Evolutionary conservation across 2,113 vertebrate genomes (phyloP).

Genomic region (Neotragus moschatus): DNA sequence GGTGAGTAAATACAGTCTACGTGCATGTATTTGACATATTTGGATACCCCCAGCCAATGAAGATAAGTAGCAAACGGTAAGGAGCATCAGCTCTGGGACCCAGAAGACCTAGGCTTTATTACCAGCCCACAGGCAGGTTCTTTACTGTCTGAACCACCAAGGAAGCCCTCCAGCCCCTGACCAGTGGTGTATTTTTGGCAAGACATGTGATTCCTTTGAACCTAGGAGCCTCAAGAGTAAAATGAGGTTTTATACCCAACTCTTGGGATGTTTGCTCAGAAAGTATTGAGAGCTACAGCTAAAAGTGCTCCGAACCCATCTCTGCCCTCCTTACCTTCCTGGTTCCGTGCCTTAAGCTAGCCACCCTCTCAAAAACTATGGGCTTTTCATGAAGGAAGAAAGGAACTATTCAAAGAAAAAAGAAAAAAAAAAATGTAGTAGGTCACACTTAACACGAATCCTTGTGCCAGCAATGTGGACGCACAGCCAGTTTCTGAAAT

Average conservation of each 20-base stretch:
- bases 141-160: not conserved
- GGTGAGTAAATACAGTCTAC: too few relatives aligned
- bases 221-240: not conserved
- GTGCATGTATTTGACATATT: accelerated
- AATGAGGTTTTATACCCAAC: accelerated
- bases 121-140: not conserved
- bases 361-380: not conserved
- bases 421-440: not conserved
- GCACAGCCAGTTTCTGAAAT: not conserved
- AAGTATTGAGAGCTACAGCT: accelerated
- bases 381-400: not conserved
- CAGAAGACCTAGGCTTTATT: accelerated
- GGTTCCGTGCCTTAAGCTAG: not conserved
- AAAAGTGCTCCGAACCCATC: accelerated
- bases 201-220: too few relatives aligned
- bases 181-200: accelerated
- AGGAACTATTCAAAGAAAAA: not conserved
- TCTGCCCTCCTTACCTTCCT: not conserved
- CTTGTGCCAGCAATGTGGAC: accelerated
- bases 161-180: not conserved
- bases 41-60: accelerated
- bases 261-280: not conserved
- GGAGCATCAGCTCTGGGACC: not conserved
- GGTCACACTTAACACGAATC: not conserved
- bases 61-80: accelerated